A percentile compares a stretch with the other conserved stretches of the same genome.
Conservation (phyloP, 35 echinoderm and acorn worm species). For the Eucidaris tribuloides region DNA sequence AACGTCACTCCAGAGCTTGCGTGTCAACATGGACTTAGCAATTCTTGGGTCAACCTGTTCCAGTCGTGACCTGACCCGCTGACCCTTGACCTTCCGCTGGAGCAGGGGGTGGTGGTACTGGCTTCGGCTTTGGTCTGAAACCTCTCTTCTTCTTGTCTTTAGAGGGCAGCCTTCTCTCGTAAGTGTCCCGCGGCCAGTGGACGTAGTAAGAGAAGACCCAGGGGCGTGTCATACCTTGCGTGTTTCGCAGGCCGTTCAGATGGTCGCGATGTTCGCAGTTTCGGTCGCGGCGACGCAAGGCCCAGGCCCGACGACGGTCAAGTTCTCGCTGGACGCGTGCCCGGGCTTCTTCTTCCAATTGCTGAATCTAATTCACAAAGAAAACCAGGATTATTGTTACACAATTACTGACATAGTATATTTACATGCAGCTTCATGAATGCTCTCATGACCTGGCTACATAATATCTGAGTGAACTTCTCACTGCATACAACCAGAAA, state of each 20-base stretch:
- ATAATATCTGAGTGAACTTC: no score
- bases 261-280: constrained; percentile 65
- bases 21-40: no score
- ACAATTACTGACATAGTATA: no score
- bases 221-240: constrained; percentile 87
- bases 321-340: constrained; percentile 63
- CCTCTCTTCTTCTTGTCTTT: constrained; percentile 63
- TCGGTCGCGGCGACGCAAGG: constrained; percentile 50
- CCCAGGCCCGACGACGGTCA: constrained; percentile 39
- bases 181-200: constrained; percentile 85
- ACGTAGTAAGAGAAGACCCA: constrained; percentile 98
- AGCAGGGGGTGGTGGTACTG: constrained; percentile 24
- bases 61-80: no score
- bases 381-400: no score
- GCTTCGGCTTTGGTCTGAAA: constrained; percentile 40
- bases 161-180: constrained; percentile 70
- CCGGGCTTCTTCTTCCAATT: constrained; percentile 79
- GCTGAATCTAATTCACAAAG: constrained; percentile 80
- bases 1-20: no score
- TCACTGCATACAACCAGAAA: no score
- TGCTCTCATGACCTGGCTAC: no score
- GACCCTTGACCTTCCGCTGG: no score
- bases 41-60: no score
- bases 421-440: no score
- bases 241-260: constrained; percentile 67